These are phyloP conservation scores for Condylura cristata DNA, from an alignment of 2,113 vertebrate genomes.

Conservation along the genomic window DNA sequence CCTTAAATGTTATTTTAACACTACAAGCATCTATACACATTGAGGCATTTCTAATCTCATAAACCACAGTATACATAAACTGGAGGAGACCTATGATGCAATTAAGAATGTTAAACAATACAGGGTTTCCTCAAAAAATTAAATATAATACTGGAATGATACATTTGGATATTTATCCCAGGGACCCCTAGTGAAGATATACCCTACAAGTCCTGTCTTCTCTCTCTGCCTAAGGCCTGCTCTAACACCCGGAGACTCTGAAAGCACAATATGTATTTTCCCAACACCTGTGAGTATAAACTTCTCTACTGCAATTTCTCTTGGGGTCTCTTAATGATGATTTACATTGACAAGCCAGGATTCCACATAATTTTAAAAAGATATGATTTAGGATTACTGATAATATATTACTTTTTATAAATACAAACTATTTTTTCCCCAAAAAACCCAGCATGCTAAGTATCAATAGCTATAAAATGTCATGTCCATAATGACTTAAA, in stretches of 20 bases:
- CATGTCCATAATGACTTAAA: not conserved
- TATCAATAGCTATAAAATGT: not conserved
- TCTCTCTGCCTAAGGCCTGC: too few species aligned
- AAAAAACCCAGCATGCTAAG: not conserved
- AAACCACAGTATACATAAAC: not conserved
- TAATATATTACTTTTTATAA: not conserved
- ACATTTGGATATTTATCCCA: not conserved
- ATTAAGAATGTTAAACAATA: not conserved
- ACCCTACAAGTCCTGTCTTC: too few species aligned
- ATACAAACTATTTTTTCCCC: not conserved
- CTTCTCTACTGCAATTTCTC: not conserved
- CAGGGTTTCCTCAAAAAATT: not conserved
- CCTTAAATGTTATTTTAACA: not conserved
- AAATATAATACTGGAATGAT: not conserved
- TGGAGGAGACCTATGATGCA: not conserved
- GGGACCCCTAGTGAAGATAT: too few species aligned
- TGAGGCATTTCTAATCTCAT: not conserved
- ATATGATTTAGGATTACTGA: not conserved
- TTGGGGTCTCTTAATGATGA: not conserved
- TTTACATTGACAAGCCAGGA: not conserved
- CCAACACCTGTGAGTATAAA: not conserved
- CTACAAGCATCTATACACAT: not conserved
- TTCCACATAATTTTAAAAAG: not conserved
- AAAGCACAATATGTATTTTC: not conserved
- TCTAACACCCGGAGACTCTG: not conserved